Percentiles rank a stretch among this genome's conserved stretches.
These are phyloP conservation scores for Zophobas atratus DNA, from an alignment of 1,140 invertebrate genomes.

Conservation along the genomic window DNA sequence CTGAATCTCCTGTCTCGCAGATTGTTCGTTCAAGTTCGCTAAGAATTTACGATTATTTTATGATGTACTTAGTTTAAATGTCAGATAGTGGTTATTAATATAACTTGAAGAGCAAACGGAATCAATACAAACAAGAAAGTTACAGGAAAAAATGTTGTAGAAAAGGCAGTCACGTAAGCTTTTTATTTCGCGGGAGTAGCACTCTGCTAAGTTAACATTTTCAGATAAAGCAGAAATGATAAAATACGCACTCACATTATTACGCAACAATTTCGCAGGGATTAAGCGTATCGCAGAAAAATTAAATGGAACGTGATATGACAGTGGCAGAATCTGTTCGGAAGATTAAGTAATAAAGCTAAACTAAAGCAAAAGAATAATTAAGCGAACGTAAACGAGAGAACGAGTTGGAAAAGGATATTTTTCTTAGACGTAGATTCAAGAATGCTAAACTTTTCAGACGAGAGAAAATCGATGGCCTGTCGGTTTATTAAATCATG, in stretches of 20 bases:
- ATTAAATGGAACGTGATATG: constrained; percentile 11
- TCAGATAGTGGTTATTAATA: constrained; percentile 26
- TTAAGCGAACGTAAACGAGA: constrained; percentile 26
- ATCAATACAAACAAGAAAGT: constrained; percentile 12
- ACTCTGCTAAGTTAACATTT: constrained; percentile 22
- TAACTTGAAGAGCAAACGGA: constrained; percentile 9
- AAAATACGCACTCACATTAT: neutral
- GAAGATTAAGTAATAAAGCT: constrained; percentile 6
- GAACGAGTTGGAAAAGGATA: constrained; percentile 28
- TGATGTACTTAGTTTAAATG: constrained; percentile 23
- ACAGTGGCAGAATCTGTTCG: neutral
- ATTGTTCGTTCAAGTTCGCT: constrained; percentile 9
- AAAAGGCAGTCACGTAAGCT: constrained; percentile 22
- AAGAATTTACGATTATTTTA: constrained; percentile 35
- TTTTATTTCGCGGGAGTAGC: constrained; percentile 12
- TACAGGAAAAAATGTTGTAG: constrained; percentile 4
- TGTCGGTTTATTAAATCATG: constrained; percentile 23
- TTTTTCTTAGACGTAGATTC: constrained; percentile 3
- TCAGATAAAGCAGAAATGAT: constrained; percentile 14
- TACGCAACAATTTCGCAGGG: neutral
- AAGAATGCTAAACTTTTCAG: constrained; percentile 14
- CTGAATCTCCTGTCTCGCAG: constrained; percentile 28
- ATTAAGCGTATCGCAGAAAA: constrained; percentile 6
- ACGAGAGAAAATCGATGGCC: constrained; percentile 13
- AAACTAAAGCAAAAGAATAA: constrained; percentile 16